Base-by-base conservation (phyloP, 2,113 vertebrate species). In the Apistogramma diplotaenia region DNA sequence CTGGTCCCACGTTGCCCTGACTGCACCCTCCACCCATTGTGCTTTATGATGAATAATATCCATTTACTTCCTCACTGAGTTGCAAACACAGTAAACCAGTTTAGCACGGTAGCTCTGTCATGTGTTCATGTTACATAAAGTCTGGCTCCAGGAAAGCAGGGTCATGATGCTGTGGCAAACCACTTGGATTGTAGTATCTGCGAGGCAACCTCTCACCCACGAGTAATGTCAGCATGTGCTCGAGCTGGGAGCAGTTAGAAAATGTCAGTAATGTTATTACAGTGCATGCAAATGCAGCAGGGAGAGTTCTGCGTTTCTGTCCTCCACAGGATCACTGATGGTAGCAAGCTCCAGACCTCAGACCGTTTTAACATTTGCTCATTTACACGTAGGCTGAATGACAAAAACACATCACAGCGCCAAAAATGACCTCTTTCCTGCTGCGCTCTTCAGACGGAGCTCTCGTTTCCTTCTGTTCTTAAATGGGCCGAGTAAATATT, bases 121-220 rank as follows among this genome's bases (percentile, higher is more conserved):
- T 72, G 85, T 82, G 76, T 77, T 85, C 31, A 40, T 79, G 82
- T 85, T 87, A 85, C 70, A 59, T 85, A 85, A 85, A 86, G 84
- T 67, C 81, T 27, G 56, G 61, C 85, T 79, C 11, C 57, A 3
- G 59, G 82, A 78, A 78, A 80, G 12, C 23, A 62, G 78, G 83
- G 86, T 89, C 82, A 78, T 25, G 49, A 54, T 33, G 49, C 73
- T 79, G 77, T 74, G 84, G 75, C 82, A 85, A 82, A 82, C 33
- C 82, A 76, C 76, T 80, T 53, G 81, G 81, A 77, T 59, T 61
- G 72, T 19, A 70, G 57, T 77, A 60, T 86, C 88, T 89, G 82
- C 75, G 40, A 75, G 75, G 77, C 67, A 78, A 87, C 77, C 40
- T 78, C 70, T 89, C 79, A 84, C 79, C 87, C 83, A 53, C 25